phyloP scores from a whole-genome alignment of 1,140 invertebrate species.

The Pollicipes pollicipes region DNA sequence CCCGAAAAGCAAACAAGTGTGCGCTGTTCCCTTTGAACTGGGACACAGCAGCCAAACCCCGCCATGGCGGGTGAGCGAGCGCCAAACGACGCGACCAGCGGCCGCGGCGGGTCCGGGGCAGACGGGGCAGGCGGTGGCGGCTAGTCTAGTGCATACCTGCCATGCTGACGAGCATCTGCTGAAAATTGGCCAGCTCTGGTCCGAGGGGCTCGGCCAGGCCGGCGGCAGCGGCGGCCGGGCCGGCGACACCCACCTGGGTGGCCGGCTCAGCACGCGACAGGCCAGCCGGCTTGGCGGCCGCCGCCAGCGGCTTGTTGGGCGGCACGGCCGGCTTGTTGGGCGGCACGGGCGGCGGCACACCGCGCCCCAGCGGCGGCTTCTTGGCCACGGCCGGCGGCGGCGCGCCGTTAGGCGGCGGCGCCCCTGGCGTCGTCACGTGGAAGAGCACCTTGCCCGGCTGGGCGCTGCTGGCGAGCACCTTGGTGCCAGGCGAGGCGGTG shows the following conservation, averaged over 20 bases:
- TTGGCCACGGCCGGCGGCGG: not conserved
- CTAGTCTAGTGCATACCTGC: not conserved
- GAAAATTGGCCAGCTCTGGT: not conserved
- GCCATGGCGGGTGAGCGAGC: too few relatives aligned
- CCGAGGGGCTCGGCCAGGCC: not conserved
- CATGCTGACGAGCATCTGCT: not conserved
- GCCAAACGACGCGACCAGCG: too few relatives aligned
- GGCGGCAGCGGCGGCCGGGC: too few relatives aligned
- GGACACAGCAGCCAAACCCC: too few relatives aligned
- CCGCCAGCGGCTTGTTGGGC: not conserved
- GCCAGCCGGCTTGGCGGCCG: not conserved
- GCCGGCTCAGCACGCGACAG: not conserved
- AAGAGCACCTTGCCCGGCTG: conserved; percentile 26
- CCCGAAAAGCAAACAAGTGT: too few relatives aligned
- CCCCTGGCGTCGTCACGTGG: conserved; percentile 23
- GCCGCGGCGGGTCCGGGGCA: too few relatives aligned
- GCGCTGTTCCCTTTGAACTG: too few relatives aligned
- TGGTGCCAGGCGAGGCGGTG: conserved; percentile 25
- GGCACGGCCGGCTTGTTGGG: conserved; percentile 4
- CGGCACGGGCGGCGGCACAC: conserved; percentile 1
- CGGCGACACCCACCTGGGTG: not conserved
- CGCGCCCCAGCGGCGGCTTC: not conserved
- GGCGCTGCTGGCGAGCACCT: conserved; percentile 23
- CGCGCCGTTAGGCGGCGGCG: conserved; percentile 9
- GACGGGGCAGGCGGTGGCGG: too few relatives aligned